Evolutionary conservation across 1,140 invertebrate species (phyloP), one percentile per base, ranked within the genome.

Genomic region (Schlechtendalia chinensis): DNA sequence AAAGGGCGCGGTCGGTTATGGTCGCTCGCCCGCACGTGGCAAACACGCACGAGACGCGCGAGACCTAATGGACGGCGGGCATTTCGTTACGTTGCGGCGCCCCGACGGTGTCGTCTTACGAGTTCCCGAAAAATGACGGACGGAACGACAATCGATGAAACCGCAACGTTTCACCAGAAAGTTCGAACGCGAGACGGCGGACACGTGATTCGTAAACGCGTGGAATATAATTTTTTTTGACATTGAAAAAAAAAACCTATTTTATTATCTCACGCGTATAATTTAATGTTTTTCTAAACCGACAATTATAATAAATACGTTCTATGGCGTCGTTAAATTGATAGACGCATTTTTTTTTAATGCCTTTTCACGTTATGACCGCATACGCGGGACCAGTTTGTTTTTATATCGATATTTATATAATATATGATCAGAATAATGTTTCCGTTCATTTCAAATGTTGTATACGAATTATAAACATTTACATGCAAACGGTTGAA

Each of bases 361-460:
- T 39, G 3, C 8, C 8, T 39, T 69, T 24, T 50, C 12, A 6
- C 47, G n/a, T 24, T 69, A 32, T 1, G 39, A 39, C 65, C 5
- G 14, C 12, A 47, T 67, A n/a, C 19, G 39, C n/a, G 32, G 11
- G 63, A 39, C 63, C 11, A 22, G 12, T 39, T 17, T 11, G 29
- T 39, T 69, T 69, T 69, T 24, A 69, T 47, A 24, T 29, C 16
- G 65, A 22, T 69, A n/a, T 47, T 69, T 47, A 39, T 22, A 22
- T 8, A 4, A 3, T n/a, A n/a, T n/a, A n/a, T 39, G 19, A 39
- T 47, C 22, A 24, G 12, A 69, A 16, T 24, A 16, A 16, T 69
- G 22, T 69, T 47, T 69, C 24, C 39, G n/a, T 47, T 50, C 17
- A 69, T 69, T 24, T 67, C 4, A 8, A 8, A 67, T 24, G 19